Percentiles rank a stretch among this genome's conserved stretches.
Conservation (phyloP, 2,888 invertebrate species). For the Sinhomidia bicolor region DNA sequence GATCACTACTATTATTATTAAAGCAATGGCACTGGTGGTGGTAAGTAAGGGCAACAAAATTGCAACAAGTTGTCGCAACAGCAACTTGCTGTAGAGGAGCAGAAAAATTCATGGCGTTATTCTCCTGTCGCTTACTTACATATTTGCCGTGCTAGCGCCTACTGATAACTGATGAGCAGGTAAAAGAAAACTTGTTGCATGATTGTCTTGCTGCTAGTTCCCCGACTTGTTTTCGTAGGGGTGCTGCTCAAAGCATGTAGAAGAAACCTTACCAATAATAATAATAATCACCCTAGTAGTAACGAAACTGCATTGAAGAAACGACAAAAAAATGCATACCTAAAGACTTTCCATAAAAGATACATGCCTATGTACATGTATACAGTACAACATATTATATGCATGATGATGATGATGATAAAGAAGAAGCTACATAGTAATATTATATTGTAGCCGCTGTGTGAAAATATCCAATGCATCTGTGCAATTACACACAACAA, state of each 20-base stretch:
- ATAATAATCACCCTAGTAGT: not conserved
- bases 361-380: not conserved
- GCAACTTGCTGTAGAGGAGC: not conserved
- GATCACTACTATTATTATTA: too few relatives aligned
- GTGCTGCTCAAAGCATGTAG: constrained; percentile 17
- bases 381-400: not conserved
- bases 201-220: constrained; percentile 55
- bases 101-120: constrained; percentile 55
- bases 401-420: not conserved
- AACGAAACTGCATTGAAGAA: constrained; percentile 11
- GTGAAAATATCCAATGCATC: not conserved
- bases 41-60: constrained; percentile 11
- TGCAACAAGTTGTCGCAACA: constrained; percentile 8
- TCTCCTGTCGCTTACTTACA: constrained; percentile 14
- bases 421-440: not conserved
- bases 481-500: not conserved
- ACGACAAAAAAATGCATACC: constrained; percentile 2
- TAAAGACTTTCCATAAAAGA: not conserved
- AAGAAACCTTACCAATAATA: constrained; percentile 13
- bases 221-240: constrained; percentile 28
- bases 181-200: constrained; percentile 63
- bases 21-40: not conserved
- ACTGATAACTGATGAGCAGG: constrained; percentile 66
- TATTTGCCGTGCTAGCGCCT: constrained; percentile 57
- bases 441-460: not conserved